These are phyloP conservation scores for Philonicus albiceps DNA, from an alignment of 2,888 invertebrate genomes.

Conservation along the genomic window DNA sequence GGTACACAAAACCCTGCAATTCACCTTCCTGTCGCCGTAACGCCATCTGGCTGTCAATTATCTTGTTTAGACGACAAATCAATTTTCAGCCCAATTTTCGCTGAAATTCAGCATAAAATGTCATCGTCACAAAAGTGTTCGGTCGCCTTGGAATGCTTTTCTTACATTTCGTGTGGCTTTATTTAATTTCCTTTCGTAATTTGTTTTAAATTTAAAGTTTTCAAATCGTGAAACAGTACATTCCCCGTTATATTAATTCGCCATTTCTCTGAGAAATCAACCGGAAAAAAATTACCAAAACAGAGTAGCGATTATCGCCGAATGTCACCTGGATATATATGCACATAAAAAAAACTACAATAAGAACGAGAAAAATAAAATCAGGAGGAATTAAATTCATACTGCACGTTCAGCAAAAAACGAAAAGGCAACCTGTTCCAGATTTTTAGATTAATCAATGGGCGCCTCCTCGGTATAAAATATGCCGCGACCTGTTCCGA, in stretches of 20 bases:
- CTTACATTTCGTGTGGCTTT: constrained; percentile 50
- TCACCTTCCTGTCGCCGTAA: not conserved
- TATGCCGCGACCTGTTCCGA: not conserved
- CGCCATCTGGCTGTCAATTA: not conserved
- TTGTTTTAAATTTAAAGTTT: constrained; percentile 45
- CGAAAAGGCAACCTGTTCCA: constrained; percentile 31
- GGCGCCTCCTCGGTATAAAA: not conserved
- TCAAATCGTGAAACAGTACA: constrained; percentile 29
- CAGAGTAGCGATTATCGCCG: not conserved
- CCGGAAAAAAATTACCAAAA: not conserved
- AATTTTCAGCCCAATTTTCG: constrained; percentile 41
- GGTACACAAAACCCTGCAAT: not conserved
- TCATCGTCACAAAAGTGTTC: constrained; percentile 53
- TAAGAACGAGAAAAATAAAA: constrained; percentile 3
- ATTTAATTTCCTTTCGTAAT: constrained; percentile 45
- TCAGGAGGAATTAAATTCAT: not conserved
- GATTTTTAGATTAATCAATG: constrained; percentile 18
- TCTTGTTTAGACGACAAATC: not conserved
- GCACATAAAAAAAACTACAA: not conserved
- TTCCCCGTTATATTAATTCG: not conserved
- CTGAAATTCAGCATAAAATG: constrained; percentile 50
- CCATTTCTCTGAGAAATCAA: not conserved
- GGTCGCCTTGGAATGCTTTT: constrained; percentile 49
- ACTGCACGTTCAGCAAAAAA: not conserved
- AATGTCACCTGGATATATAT: constrained; percentile 5